Evolutionary conservation across 1,140 invertebrate genomes (phyloP).

Genomic region (Venturia canescens): DNA sequence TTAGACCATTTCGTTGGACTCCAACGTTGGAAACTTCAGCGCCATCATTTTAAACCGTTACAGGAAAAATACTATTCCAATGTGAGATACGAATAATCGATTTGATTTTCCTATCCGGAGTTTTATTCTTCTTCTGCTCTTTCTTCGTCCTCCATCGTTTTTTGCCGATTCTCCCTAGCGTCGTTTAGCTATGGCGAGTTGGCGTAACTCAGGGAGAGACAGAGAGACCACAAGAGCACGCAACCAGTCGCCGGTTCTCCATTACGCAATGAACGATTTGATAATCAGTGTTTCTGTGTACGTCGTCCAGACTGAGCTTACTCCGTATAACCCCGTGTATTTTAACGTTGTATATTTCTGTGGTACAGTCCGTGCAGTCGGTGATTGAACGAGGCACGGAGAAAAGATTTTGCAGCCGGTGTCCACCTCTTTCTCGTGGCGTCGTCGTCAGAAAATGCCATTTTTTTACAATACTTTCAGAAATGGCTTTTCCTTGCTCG

Average conservation of each 20-base stretch:
- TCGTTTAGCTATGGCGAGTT: slow-evolving; percentile 43
- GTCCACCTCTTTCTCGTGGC: too few relatives aligned
- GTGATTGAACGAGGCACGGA: neutral
- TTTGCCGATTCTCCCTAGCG: neutral
- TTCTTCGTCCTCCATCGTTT: neutral
- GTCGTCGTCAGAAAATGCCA: too few relatives aligned
- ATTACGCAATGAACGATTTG: slow-evolving; percentile 67
- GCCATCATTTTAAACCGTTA: too few relatives aligned
- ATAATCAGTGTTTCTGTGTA: slow-evolving; percentile 59
- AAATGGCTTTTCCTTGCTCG: too few relatives aligned
- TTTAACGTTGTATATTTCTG: slow-evolving; percentile 6
- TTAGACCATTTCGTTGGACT: too few relatives aligned
- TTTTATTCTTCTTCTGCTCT: neutral
- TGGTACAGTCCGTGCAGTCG: neutral
- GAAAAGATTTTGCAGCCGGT: neutral
- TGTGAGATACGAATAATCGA: too few relatives aligned
- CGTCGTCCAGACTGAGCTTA: slow-evolving; percentile 8
- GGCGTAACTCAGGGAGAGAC: slow-evolving; percentile 51
- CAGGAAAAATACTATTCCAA: too few relatives aligned
- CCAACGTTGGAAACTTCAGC: too few relatives aligned
- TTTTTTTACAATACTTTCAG: too few relatives aligned
- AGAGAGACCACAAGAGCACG: slow-evolving; percentile 57
- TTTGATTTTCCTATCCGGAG: too few relatives aligned
- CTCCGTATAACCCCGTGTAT: neutral
- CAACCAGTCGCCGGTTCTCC: slow-evolving; percentile 56